phyloP scores from a whole-genome alignment of 1,140 invertebrate genomes.

The Bombus confusus region DNA sequence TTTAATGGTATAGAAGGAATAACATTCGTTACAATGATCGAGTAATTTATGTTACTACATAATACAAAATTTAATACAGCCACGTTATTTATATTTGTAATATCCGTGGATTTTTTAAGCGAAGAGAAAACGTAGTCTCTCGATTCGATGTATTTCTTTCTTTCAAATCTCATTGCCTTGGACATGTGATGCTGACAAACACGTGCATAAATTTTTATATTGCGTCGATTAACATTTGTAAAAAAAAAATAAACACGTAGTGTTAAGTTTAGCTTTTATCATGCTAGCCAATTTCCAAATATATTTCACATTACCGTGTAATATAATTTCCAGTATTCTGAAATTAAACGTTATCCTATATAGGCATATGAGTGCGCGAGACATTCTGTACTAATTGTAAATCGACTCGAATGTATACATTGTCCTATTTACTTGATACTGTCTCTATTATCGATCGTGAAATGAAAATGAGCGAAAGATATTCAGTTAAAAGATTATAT shows the following conservation, averaged over 20 bases:
- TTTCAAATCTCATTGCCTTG: background rate
- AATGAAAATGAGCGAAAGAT: background rate
- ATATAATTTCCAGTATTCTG: constrained; percentile 4
- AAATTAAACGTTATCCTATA: background rate
- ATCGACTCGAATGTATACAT: constrained; percentile 10
- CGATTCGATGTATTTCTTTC: background rate
- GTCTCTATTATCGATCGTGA: background rate
- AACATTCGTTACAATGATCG: background rate
- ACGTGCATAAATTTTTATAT: constrained; percentile 22
- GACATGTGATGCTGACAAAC: background rate
- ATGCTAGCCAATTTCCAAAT: background rate
- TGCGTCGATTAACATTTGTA: background rate
- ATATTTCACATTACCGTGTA: background rate
- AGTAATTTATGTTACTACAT: background rate
- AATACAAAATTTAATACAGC: background rate
- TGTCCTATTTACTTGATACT: background rate
- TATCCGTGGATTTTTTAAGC: background rate
- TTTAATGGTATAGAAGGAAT: background rate
- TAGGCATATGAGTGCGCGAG: background rate
- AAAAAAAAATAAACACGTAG: background rate
- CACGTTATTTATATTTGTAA: background rate
- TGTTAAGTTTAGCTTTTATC: background rate
- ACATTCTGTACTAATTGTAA: constrained; percentile 21
- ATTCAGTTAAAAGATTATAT: background rate
- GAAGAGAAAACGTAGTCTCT: background rate